A percentile compares a stretch with the other conserved stretches of the same genome.
phyloP scores from a whole-genome alignment of 1,140 invertebrate genomes.

The Drosophila ananassae region DNA sequence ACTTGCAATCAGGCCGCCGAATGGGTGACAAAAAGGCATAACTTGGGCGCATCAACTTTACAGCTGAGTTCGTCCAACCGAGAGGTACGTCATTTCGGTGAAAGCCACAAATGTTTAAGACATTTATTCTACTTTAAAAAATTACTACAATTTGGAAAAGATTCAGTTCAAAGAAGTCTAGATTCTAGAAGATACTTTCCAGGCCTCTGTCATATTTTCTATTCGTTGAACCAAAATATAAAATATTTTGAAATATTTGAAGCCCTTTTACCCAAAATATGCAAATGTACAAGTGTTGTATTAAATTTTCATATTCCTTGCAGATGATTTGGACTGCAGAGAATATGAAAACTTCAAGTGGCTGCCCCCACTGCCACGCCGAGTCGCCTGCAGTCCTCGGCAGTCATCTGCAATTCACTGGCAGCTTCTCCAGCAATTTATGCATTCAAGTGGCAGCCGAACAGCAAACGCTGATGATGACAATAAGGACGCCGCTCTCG shows the following conservation, averaged over 20 bases:
- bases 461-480: conserved; percentile 56
- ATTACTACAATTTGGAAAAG: too few species aligned
- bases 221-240: too few species aligned
- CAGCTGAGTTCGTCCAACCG: conserved; percentile 63
- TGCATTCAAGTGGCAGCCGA: conserved; percentile 76
- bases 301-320: conserved; percentile 65
- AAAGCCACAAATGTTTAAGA: conserved; percentile 3
- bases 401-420: conserved; percentile 59
- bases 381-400: conserved; percentile 30
- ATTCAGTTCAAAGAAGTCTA: too few species aligned
- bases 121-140: background rate
- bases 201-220: too few species aligned
- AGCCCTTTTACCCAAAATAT: conserved; percentile 7
- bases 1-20: conserved; percentile 48
- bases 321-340: conserved; percentile 70
- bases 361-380: conserved; percentile 22
- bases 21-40: conserved; percentile 21
- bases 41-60: conserved; percentile 22
- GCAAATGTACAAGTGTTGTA: conserved; percentile 36
- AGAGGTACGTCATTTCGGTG: background rate
- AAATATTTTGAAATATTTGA: background rate
- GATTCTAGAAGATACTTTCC: too few species aligned
- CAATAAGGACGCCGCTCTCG: conserved; percentile 33
- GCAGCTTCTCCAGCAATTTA: conserved; percentile 70
- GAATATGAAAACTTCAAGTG: conserved; percentile 79